Conservation (phyloP, 1,140 invertebrate species). For the Neelides sp. region DNA sequence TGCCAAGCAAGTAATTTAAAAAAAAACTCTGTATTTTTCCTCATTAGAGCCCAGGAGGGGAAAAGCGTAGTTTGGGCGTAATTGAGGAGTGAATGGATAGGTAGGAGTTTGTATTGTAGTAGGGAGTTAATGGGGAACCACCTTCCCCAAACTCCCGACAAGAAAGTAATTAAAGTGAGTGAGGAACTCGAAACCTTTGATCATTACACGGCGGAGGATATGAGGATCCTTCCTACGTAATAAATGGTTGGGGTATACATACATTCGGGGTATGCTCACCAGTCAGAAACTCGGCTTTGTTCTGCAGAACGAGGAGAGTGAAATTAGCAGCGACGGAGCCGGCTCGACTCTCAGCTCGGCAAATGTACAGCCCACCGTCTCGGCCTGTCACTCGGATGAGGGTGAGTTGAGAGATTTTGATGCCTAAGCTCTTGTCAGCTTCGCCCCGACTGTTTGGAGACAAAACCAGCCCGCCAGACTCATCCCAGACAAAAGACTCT, state of each 20-base stretch:
- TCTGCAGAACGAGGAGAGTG: slow-evolving; percentile 49
- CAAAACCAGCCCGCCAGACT: not conserved
- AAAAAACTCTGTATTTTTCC: no score
- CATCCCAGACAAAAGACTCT: slow-evolving; percentile 5
- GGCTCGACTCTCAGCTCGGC: slow-evolving; percentile 61
- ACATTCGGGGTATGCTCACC: slow-evolving; percentile 4
- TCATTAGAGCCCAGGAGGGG: no score
- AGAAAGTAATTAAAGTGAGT: slow-evolving; percentile 1
- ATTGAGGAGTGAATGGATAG: no score
- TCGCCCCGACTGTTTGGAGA: not conserved
- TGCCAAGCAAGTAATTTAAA: no score
- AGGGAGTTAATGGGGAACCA: not conserved
- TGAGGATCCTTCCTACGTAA: not conserved
- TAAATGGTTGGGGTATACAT: not conserved
- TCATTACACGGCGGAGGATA: not conserved
- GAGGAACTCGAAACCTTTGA: not conserved
- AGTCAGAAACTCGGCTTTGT: slow-evolving; percentile 23
- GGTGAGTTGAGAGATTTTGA: slow-evolving; percentile 44
- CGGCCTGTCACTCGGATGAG: slow-evolving; percentile 52
- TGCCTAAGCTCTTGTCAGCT: slow-evolving; percentile 25
- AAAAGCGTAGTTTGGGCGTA: no score
- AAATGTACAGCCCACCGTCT: slow-evolving; percentile 59
- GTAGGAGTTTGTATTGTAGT: not conserved
- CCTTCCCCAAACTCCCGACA: not conserved
- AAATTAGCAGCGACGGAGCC: slow-evolving; percentile 56